A percentile compares a stretch with the other conserved stretches of the same genome.
phyloP scores from a whole-genome alignment of 2,888 invertebrate genomes.

The Plagiodera versicolora region DNA sequence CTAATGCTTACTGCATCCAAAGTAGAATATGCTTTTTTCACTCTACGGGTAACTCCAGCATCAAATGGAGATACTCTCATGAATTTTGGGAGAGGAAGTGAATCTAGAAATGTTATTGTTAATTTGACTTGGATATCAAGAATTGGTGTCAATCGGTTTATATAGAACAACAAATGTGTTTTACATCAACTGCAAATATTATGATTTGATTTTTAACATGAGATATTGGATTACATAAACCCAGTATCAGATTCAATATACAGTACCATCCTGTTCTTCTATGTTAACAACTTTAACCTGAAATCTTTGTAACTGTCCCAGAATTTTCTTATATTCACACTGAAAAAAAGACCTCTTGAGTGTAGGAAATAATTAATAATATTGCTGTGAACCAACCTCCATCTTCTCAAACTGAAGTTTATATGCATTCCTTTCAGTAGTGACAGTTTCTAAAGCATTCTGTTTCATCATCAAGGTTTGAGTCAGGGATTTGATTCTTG shows the following conservation, averaged over 20 bases:
- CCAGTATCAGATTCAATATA: too few relatives aligned
- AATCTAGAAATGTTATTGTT: slow-evolving; percentile 53
- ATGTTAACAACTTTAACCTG: slow-evolving; percentile 59
- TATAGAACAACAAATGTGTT: neutral
- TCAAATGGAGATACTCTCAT: slow-evolving; percentile 77
- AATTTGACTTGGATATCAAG: neutral
- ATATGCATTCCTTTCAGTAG: slow-evolving; percentile 84
- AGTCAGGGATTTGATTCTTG: slow-evolving; percentile 66
- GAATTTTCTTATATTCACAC: slow-evolving; percentile 64
- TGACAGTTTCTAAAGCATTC: slow-evolving; percentile 76
- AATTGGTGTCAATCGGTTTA: neutral
- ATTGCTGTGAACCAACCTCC: slow-evolving; percentile 58
- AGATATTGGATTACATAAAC: too few relatives aligned
- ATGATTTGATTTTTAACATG: neutral
- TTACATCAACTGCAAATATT: neutral
- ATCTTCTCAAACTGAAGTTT: slow-evolving; percentile 80
- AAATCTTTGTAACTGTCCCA: slow-evolving; percentile 59
- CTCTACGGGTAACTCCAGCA: slow-evolving; percentile 70
- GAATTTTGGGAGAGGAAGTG: slow-evolving; percentile 70
- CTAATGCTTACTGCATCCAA: slow-evolving; percentile 78
- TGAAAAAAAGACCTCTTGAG: slow-evolving; percentile 43
- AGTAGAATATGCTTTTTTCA: slow-evolving; percentile 76
- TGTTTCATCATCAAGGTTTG: slow-evolving; percentile 86
- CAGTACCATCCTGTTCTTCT: slow-evolving; percentile 63
- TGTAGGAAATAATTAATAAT: too few relatives aligned